A percentile compares a stretch with the other conserved stretches of the same genome.
These are phyloP conservation scores for Cephonodes hylas DNA, from an alignment of 2,888 invertebrate genomes.

Conservation along the genomic window DNA sequence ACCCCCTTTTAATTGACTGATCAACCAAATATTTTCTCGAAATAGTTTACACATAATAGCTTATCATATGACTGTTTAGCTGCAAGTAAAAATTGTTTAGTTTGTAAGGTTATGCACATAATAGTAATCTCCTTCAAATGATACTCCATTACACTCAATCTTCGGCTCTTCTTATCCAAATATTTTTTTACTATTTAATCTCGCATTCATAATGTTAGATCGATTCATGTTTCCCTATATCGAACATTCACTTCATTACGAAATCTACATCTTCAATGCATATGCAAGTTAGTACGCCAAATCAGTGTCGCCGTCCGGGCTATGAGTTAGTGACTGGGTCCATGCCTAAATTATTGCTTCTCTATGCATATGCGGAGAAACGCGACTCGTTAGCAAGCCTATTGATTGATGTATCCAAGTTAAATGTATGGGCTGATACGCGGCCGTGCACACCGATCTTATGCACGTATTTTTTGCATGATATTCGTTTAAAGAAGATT, in stretches of 20 bases:
- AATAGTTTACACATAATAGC: no score
- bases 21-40: no score
- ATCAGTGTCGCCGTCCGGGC: constrained; percentile 59
- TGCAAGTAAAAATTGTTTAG: no score
- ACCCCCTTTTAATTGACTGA: no score
- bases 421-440: constrained; percentile 11
- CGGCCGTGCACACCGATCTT: neutral
- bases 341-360: constrained; percentile 72
- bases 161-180: no score
- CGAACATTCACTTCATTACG: neutral
- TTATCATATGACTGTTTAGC: no score
- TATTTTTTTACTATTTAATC: no score
- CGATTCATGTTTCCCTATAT: neutral
- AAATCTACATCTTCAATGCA: constrained; percentile 2
- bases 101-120: neutral
- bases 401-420: constrained; percentile 48
- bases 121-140: neutral
- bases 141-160: no score
- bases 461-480: neutral
- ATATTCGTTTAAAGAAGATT: neutral
- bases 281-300: constrained; percentile 44
- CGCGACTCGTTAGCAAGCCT: constrained; percentile 58
- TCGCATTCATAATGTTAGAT: neutral
- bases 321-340: constrained; percentile 65
- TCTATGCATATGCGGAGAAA: constrained; percentile 71